phyloP scores from a whole-genome alignment of 2,797 vertebrate species.

The Pseudochaenichthys georgianus region DNA sequence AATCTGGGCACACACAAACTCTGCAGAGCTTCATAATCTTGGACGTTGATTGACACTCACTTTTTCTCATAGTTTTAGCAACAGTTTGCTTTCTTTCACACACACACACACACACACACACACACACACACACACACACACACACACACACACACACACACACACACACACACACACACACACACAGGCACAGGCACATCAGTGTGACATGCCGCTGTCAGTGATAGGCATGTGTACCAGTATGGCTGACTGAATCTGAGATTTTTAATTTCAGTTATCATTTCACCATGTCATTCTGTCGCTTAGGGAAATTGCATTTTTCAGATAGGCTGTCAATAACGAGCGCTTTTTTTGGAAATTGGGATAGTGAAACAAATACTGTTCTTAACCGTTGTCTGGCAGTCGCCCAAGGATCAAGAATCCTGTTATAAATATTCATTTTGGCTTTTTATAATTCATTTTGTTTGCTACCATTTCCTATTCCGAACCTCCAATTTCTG shows the following conservation, averaged over 20 bases:
- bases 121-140: slow-evolving; percentile 50
- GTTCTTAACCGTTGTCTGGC: slow-evolving; percentile 74
- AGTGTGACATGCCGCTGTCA: slow-evolving; percentile 68
- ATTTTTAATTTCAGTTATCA: slow-evolving; percentile 86
- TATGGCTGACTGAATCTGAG: slow-evolving; percentile 79
- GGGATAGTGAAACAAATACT: slow-evolving; percentile 74
- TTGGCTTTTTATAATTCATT: slow-evolving; percentile 74
- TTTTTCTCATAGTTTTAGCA: slow-evolving; percentile 32
- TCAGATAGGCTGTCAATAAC: slow-evolving; percentile 81
- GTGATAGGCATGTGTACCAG: slow-evolving; percentile 80
- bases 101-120: slow-evolving; percentile 11
- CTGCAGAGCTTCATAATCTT: slow-evolving; percentile 29
- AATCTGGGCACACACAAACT: slow-evolving; percentile 15
- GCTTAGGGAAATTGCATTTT: slow-evolving; percentile 82
- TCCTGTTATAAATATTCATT: slow-evolving; percentile 77
- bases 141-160: too few species aligned
- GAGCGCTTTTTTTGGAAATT: slow-evolving; percentile 70
- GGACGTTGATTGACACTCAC: slow-evolving; percentile 58
- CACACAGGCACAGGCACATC: slow-evolving; percentile 48
- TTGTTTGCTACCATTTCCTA: slow-evolving; percentile 54
- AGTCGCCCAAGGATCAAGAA: slow-evolving; percentile 73
- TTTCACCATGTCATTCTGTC: slow-evolving; percentile 81
- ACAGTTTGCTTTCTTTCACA: slow-evolving; percentile 36
- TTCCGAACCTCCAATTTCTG: slow-evolving; percentile 46
- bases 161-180: slow-evolving; percentile 39